Conservation (phyloP, 2,888 invertebrate species). For the Brachypterus glaber region DNA sequence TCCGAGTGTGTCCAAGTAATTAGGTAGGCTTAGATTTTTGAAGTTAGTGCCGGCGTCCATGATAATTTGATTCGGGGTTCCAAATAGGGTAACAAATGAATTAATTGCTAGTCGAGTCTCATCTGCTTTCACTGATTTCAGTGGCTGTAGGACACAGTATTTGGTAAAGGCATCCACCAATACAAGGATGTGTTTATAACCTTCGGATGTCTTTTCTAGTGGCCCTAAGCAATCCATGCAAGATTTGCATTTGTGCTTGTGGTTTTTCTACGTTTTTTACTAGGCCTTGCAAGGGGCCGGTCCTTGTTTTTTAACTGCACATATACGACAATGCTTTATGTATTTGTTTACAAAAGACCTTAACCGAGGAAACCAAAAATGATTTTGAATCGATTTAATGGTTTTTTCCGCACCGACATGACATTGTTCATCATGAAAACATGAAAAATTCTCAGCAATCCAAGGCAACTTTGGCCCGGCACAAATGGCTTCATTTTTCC, state of each 20-base stretch:
- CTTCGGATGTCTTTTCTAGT: slow-evolving; percentile 11
- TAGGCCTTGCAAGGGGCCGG: slow-evolving; percentile 15
- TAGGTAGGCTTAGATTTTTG: slow-evolving; percentile 17
- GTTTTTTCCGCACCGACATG: slow-evolving; percentile 20
- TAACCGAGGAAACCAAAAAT: slow-evolving; percentile 18
- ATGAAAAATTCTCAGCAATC: slow-evolving; percentile 21
- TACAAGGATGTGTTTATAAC: slow-evolving; percentile 13
- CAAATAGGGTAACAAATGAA: slow-evolving; percentile 16
- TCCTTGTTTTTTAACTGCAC: slow-evolving; percentile 13
- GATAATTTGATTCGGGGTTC: slow-evolving; percentile 17
- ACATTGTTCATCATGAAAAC: slow-evolving; percentile 23
- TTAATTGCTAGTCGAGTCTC: slow-evolving; percentile 16
- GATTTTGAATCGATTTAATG: slow-evolving; percentile 13
- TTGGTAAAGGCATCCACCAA: slow-evolving; percentile 19
- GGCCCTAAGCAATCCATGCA: slow-evolving; percentile 19
- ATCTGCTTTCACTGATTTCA: slow-evolving; percentile 18
- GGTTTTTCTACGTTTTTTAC: slow-evolving; percentile 15
- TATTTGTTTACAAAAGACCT: slow-evolving; percentile 17
- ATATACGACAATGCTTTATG: slow-evolving; percentile 17
- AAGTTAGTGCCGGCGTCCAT: slow-evolving; percentile 21
- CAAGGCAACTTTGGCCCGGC: slow-evolving; percentile 18
- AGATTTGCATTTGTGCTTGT: slow-evolving; percentile 12
- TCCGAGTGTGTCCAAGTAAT: slow-evolving; percentile 13
- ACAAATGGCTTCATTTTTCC: slow-evolving; percentile 12
- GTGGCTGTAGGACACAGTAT: slow-evolving; percentile 16